Base-by-base conservation (phyloP, 2,113 vertebrate species). In the Datnioides undecimradiatus region DNA sequence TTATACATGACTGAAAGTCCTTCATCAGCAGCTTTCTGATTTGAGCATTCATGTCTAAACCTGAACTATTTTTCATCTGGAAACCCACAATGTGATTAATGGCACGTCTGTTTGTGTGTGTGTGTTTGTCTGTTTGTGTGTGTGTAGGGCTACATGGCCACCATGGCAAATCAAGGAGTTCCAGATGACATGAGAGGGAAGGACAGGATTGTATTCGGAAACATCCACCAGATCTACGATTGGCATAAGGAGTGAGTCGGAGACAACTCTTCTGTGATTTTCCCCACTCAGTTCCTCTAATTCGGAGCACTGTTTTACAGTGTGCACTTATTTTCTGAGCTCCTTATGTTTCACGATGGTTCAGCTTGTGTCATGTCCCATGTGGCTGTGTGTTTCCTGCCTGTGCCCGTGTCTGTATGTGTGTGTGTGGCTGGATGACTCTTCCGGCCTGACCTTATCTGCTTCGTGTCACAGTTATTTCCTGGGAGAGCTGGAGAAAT, bases 171-270 rank as follows among this genome's bases (percentile, higher is more conserved):
- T 73, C 94, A 94, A 70, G 96, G 96, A 14, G 88, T 96, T 40
- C 96, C 97, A 0, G 97, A 97, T 52, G 95, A 93, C 83, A 92
- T 97, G 90, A 96, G 93, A 82, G 97, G 96, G 54, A 97, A 96
- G 73, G 96, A 97, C 86, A 96, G 96, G 91, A 97, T 97, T 73
- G 94, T 97, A 52, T 97, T 97, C 83, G 97, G 97, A 72, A 97
- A 97, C 92, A 95, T 97, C 84, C 96, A 97, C 80, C 96, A 97
- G 91, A 97, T 97, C 89, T 97, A 95, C 1, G 96, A 97, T 87
- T 97, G 96, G 97, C 97, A 97, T 79, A 95, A 96, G 81, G 95
- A 96, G 97, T 97, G 90, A 95, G 96, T 94, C 69, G 33, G 19
- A 57, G 27, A 14, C 2, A 0, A 51, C 3, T 21, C 4, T 23